Percentiles rank a stretch among this genome's conserved stretches.
Evolutionary conservation across 37 sponge, comb jelly and placozoan species (phyloP).

Genomic region (Halisarca cf. caerulea): DNA sequence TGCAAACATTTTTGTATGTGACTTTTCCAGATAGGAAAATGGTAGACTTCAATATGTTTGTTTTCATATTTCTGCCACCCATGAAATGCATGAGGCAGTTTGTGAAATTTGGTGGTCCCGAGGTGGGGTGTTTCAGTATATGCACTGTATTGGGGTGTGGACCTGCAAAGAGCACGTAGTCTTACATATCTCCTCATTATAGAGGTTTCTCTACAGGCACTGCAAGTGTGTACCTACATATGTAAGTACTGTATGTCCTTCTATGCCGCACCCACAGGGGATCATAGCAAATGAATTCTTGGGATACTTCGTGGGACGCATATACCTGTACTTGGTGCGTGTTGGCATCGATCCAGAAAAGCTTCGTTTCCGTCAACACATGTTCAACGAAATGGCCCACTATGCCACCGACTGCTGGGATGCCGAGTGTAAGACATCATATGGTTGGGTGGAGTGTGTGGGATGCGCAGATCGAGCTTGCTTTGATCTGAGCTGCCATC

Average conservation of each 20-base stretch:
- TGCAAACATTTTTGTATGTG: too few relatives aligned
- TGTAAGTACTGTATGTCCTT: not conserved
- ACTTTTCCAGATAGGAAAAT: too few relatives aligned
- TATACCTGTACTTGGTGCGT: constrained; percentile 70
- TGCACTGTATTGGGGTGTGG: too few relatives aligned
- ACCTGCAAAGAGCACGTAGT: too few relatives aligned
- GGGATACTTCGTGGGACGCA: constrained; percentile 93
- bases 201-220: too few relatives aligned
- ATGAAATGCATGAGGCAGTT: too few relatives aligned
- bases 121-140: too few relatives aligned
- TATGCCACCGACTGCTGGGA: constrained; percentile 99
- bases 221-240: not conserved
- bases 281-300: constrained; percentile 81
- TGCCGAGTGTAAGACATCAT: constrained; percentile 95
- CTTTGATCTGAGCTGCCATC: constrained; percentile 84
- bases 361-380: constrained; percentile 94
- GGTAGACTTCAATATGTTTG: too few relatives aligned
- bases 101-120: too few relatives aligned
- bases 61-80: too few relatives aligned
- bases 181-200: too few relatives aligned
- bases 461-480: constrained; percentile 98
- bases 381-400: constrained; percentile 99
- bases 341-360: constrained; percentile 78
- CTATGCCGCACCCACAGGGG: constrained; percentile 56
- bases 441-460: constrained; percentile 99